These are phyloP conservation scores for Pipistrellus pipistrellus DNA, from an alignment of 2,797 vertebrate genomes.

Conservation along the genomic window DNA sequence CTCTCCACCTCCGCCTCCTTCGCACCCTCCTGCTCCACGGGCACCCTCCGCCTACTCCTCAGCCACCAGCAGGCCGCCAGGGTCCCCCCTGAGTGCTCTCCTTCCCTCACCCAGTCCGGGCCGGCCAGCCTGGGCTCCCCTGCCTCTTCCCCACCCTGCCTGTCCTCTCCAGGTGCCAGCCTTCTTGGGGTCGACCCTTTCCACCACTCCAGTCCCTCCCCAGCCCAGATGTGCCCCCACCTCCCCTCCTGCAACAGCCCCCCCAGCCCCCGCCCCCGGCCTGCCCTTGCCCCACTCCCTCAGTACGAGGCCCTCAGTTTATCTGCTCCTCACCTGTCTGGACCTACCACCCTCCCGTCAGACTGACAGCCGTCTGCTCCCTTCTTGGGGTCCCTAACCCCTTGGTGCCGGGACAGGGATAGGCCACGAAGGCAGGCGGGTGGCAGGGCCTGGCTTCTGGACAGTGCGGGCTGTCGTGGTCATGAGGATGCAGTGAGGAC, in stretches of 20 bases:
- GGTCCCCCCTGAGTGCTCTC: not conserved
- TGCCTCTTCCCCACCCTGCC: not conserved
- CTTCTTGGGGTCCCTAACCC: not conserved
- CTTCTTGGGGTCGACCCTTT: not conserved
- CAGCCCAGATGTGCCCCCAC: accelerated
- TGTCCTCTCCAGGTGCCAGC: not conserved
- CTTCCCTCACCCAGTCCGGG: not conserved
- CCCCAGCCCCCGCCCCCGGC: too few species aligned
- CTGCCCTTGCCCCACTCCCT: too few species aligned
- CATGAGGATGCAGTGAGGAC: not conserved
- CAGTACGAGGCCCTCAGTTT: not conserved
- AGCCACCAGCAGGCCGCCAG: not conserved
- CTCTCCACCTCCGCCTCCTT: not conserved
- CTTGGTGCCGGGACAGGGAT: not conserved
- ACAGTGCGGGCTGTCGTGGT: not conserved
- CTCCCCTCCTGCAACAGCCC: not conserved
- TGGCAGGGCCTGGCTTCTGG: not conserved
- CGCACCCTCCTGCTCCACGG: not conserved
- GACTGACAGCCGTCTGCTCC: not conserved
- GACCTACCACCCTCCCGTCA: not conserved
- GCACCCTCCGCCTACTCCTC: not conserved
- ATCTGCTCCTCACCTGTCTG: not conserved
- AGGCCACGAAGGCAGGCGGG: not conserved
- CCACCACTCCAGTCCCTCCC: not conserved
- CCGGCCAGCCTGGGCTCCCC: not conserved